These are phyloP conservation scores for Grallaria varia DNA, from an alignment of 2,113 vertebrate species.

Conservation along the genomic window DNA sequence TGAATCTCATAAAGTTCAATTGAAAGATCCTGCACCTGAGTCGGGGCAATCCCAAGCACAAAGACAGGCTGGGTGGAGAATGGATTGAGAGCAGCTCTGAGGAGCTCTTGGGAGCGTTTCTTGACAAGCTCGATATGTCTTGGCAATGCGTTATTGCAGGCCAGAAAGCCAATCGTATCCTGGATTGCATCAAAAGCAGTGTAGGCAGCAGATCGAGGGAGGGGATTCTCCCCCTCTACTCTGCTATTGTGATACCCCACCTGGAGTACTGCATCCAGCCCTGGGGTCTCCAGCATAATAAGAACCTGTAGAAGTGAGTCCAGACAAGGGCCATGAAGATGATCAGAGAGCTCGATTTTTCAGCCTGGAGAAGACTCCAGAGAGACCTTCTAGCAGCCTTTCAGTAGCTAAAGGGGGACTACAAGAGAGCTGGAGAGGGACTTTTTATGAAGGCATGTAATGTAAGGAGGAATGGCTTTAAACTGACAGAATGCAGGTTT, in stretches of 20 bases:
- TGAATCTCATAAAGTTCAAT: neutral
- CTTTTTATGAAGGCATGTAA: neutral
- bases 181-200: neutral
- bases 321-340: neutral
- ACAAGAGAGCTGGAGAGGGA: neutral
- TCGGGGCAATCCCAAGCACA: neutral
- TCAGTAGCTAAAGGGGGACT: neutral
- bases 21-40: neutral
- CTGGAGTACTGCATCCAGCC: neutral
- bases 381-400: neutral
- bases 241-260: neutral
- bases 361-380: neutral
- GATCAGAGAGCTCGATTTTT: neutral
- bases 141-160: neutral
- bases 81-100: neutral
- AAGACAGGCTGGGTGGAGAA: neutral
- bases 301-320: neutral
- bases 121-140: neutral
- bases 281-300: accelerated
- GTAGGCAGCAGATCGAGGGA: accelerated
- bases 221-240: neutral
- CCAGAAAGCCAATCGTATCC: neutral
- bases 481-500: neutral
- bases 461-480: neutral
- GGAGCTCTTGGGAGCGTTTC: neutral